Evolutionary conservation across 2,113 vertebrate species (phyloP), one percentile per base, ranked within the genome.

Genomic region (Tiliqua scincoides): DNA sequence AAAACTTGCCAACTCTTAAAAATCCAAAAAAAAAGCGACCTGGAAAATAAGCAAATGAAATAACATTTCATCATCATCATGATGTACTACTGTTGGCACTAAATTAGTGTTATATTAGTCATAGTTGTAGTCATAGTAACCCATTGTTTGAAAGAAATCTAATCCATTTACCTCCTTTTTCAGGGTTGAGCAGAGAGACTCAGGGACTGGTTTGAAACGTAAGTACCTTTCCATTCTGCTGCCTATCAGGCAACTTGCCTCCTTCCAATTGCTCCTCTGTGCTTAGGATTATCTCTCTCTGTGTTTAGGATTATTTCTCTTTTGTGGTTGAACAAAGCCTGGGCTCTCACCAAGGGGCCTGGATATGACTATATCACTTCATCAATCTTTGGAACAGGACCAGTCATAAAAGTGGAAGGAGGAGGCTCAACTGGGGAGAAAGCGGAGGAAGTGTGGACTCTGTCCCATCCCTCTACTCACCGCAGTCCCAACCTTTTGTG

Each of bases 291-390:
- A 97, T 86, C 87, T 97, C 85, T 93, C 95, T 87, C 91, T 93
- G 62, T 98, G 97, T 92, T 95, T 82, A 87, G 98, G 97, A 95
- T 83, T 98, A 97, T 86, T 87, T 97, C 85, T 93, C 95, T 87
- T 95, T 79, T 98, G 97, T 94, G 96, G 97, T 85, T 98, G 97
- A 97, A 96, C 87, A 21, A 94, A 94, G 79, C 91, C 90, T 77
- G 94, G 85, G 0, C 40, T 1, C 1, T 32, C 93, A 92, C 87
- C 80, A 90, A 35, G 92, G 94, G 73, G 0, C 93, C 23, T 95
- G 95, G 95, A 95, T 95, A 87, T 88, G 93, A 94, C 57, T 87
- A 88, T 40, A 79, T 88, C 52, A 95, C 95, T 40, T 40, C 40
- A 63, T 93, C 94, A 0, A 94, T 93, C 37, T 30, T 37, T 6